Conservation (phyloP, 2,888 invertebrate species). For the Xestia c-nigrum region DNA sequence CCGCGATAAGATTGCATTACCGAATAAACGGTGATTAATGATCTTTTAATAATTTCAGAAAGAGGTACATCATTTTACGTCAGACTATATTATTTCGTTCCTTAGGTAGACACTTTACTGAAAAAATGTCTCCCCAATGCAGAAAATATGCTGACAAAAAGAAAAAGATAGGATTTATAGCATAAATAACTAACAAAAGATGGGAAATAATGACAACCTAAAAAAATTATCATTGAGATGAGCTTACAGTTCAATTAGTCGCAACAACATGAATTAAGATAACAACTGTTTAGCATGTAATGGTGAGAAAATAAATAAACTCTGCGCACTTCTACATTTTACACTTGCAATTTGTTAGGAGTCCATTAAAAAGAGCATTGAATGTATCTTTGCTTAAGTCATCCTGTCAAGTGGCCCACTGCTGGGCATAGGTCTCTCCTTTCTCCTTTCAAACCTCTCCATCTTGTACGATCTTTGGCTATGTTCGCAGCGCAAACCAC, state of each 20-base stretch:
- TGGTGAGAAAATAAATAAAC: background rate
- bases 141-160: background rate
- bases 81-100: constrained; percentile 1
- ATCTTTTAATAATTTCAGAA: constrained; percentile 29
- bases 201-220: background rate
- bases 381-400: background rate
- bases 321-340: background rate
- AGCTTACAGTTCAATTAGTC: background rate
- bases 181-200: background rate
- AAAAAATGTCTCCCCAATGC: background rate
- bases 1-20: constrained; percentile 65
- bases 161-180: too few species aligned
- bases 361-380: background rate
- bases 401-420: background rate
- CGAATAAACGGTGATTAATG: constrained; percentile 64
- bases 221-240: background rate
- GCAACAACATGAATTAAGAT: background rate
- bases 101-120: background rate
- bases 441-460: background rate
- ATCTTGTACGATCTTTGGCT: background rate
- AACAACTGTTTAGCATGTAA: background rate
- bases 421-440: background rate
- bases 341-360: background rate
- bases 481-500: background rate
- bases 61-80: constrained; percentile 18